These are phyloP conservation scores for Drosophila merina DNA, from an alignment of 2,888 invertebrate genomes.

Conservation along the genomic window DNA sequence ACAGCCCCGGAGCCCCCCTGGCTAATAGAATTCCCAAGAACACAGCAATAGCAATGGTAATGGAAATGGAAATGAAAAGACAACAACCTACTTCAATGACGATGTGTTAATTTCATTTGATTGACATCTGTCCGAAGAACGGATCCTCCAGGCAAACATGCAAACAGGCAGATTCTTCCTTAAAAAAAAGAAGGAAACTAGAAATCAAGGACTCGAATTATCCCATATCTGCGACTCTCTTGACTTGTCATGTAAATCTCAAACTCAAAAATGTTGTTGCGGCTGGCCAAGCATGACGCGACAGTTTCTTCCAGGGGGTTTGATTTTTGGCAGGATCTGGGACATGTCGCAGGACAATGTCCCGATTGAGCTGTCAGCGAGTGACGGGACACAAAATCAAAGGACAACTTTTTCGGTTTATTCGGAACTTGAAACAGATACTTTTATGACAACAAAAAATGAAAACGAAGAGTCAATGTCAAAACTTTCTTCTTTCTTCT, in stretches of 20 bases:
- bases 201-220: neutral
- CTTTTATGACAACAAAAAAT: neutral
- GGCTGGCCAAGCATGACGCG: slow-evolving; percentile 51
- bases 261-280: slow-evolving; percentile 39
- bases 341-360: slow-evolving; percentile 28
- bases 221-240: slow-evolving; percentile 13
- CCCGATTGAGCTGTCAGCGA: slow-evolving; percentile 46
- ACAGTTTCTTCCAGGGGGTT: slow-evolving; percentile 9
- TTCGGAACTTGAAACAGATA: slow-evolving; percentile 24
- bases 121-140: slow-evolving; percentile 68
- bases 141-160: slow-evolving; percentile 13
- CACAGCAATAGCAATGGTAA: neutral
- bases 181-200: slow-evolving; percentile 15
- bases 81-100: slow-evolving; percentile 45
- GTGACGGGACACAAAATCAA: slow-evolving; percentile 32
- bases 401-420: slow-evolving; percentile 7
- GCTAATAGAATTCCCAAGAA: slow-evolving; percentile 34
- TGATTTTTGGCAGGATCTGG: slow-evolving; percentile 4
- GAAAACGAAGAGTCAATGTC: slow-evolving; percentile 13
- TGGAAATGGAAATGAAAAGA: slow-evolving; percentile 1
- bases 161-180: slow-evolving; percentile 26
- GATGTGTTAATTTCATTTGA: slow-evolving; percentile 74
- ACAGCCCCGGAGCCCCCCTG: slow-evolving; percentile 28
- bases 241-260: slow-evolving; percentile 51
- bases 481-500: slow-evolving; percentile 19